phyloP scores from a whole-genome alignment of 2,113 vertebrate species.

The Corythoichthys intestinalis region DNA sequence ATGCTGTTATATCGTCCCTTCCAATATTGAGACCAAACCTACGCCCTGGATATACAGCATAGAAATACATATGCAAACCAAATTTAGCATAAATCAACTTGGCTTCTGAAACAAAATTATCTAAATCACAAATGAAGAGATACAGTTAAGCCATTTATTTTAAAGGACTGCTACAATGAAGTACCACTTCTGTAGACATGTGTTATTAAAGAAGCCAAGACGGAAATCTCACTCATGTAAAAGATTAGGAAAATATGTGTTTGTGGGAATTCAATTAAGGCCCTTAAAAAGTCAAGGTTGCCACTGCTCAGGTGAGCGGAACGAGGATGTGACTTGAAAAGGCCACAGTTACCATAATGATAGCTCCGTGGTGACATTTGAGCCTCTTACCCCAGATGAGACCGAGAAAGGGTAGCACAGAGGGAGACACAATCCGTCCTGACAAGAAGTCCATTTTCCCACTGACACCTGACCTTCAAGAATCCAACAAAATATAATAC shows the following conservation, averaged over 20 bases:
- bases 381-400: slow-evolving; percentile 61
- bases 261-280: slow-evolving; percentile 18
- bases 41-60: neutral
- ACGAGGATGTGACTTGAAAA: slow-evolving; percentile 38
- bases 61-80: neutral
- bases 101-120: neutral
- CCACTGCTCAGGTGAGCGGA: slow-evolving; percentile 7
- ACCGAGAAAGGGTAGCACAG: slow-evolving; percentile 43
- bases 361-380: slow-evolving; percentile 42
- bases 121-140: neutral
- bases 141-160: slow-evolving; percentile 2
- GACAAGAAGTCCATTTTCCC: slow-evolving; percentile 56
- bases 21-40: too few species aligned
- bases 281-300: slow-evolving; percentile 22
- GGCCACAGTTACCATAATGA: slow-evolving; percentile 36
- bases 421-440: slow-evolving; percentile 40
- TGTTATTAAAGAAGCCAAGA: slow-evolving; percentile 2
- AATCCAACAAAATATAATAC: slow-evolving; percentile 29
- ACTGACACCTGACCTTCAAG: slow-evolving; percentile 37
- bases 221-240: slow-evolving; percentile 1
- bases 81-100: neutral
- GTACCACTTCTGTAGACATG: neutral
- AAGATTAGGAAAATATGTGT: slow-evolving; percentile 1
- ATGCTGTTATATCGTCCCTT: too few species aligned
- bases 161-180: neutral